Evolutionary conservation across 2,113 vertebrate species (phyloP).

Genomic region (Alligator mississippiensis): DNA sequence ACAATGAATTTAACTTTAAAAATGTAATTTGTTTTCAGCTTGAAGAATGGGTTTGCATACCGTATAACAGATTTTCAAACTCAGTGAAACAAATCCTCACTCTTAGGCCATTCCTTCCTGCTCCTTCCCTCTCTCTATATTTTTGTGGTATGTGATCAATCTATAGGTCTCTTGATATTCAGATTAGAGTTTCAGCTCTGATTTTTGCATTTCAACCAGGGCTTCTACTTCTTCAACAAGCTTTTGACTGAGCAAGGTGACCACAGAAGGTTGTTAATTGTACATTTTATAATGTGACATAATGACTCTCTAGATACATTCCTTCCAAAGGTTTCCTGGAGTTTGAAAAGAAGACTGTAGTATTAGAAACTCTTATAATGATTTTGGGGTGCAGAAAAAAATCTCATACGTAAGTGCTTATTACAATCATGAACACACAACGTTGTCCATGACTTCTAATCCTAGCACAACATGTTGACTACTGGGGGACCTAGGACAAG

Average conservation of each 20-base stretch:
- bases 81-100: neutral
- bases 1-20: neutral
- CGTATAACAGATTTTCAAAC: neutral
- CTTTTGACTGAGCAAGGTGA: fast-evolving
- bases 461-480: neutral
- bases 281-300: neutral
- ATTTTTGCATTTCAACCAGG: neutral
- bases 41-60: conserved; percentile 20
- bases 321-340: neutral
- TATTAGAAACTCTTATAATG: neutral
- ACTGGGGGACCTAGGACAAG: neutral
- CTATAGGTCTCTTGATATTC: fast-evolving
- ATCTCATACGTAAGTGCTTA: neutral
- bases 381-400: neutral
- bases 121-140: neutral
- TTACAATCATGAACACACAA: neutral
- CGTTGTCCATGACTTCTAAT: neutral
- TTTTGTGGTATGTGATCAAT: neutral
- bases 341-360: neutral
- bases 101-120: neutral
- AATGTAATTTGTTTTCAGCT: conserved; percentile 10
- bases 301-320: neutral
- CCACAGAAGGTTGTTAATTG: neutral
- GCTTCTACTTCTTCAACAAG: neutral
- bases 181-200: neutral